Base-by-base conservation (phyloP, 1,140 invertebrate species). In the Palaemon carinicauda region DNA sequence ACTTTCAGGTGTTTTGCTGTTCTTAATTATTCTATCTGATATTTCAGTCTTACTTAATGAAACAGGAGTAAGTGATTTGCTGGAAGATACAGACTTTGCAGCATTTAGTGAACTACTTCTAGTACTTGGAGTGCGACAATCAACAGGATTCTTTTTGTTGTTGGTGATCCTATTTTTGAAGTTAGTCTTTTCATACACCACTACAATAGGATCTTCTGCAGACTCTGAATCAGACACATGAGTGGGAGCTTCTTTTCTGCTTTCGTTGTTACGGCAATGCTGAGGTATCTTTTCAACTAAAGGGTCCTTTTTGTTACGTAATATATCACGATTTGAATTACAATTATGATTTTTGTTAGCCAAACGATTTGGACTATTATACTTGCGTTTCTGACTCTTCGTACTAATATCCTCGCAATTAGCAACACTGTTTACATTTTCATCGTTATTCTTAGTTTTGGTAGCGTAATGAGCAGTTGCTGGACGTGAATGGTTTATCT, bases 151-250 rank as follows among this genome's bases (percentile, higher is more conserved):
- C 12, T 41, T 41, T 41, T 41, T 41, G 41, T 41, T 41, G 41
- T 41, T 41, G 0, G 41, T 12, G 12, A 41, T 41, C 41, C 41
- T 41, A 12, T 41, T 41, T 31, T 51, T 15, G 15, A 50, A 21
- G 24, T 17, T n/a, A 10, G 84, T 79, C 77, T 80, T 86, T 41
- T 86, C 84, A 56, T 80, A 86, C 24, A 86, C 41, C 41, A 41
- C 52, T 31, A 86, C 84, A 69, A 86, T 33, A 52, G 84, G 84
- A 19, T 86, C 84, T 31, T 86, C 84, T 7, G 77, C 71, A 19
- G 77, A 73, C 27, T 24, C 74, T 15, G 41, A n/a, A 27, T 69
- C 65, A 29, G 50, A 29, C 27, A 65, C 50, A 56, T 24, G 52
- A 54, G 24, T n/a, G 53, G 19, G 19, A n/a, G 41, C 3, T 17